Base-by-base conservation (phyloP, 2,113 vertebrate genomes). In the Ptyas mucosa region DNA sequence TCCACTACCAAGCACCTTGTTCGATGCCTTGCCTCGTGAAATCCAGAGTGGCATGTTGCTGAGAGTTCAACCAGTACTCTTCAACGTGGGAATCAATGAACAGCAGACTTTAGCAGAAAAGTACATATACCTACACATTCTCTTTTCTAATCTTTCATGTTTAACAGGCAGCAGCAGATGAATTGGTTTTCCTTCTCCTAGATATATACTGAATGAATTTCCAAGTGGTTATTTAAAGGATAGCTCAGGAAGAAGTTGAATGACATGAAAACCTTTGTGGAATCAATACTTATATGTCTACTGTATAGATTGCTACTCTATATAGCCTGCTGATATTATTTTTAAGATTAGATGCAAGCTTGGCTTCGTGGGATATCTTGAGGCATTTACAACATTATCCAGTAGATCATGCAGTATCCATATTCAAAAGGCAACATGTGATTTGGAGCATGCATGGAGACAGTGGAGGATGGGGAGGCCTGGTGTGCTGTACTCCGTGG, bases 21-120 rank as follows among this genome's bases (percentile, higher is more conserved):
- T 99, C 3, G 99, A 99, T 89, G 97, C 98, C 0, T 93, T 99
- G 95, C 99, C 99, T 0, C 97, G 99, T 18, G 99, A 99, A 97
- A 99, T 99, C 97, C 99, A 99, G 96, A 99, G 98, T 1, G 99
- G 99, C 92, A 99, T 99, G 99, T 97, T 99, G 88, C 98, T 99
- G 95, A 97, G 99, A 34, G 99, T 99, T 53, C 99, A 99, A 96
- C 99, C 99, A 0, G 99, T 99, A 51, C 98, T 99, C 94, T 99
- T 99, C 97, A 99, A 99, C 0, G 99, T 99, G 89, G 99, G 99
- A 93, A 99, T 99, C 98, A 99, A 99, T 0, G 99, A 99, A 95
- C 99, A 99, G 97, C 99, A 99, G 97, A 99, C 99, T 0, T 98
- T 99, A 95, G 99, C 99, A 0, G 99, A 99, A 98, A 99, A 99